phyloP scores from a whole-genome alignment of 2,797 vertebrate species.

The Dendrocincla tyrannina region DNA sequence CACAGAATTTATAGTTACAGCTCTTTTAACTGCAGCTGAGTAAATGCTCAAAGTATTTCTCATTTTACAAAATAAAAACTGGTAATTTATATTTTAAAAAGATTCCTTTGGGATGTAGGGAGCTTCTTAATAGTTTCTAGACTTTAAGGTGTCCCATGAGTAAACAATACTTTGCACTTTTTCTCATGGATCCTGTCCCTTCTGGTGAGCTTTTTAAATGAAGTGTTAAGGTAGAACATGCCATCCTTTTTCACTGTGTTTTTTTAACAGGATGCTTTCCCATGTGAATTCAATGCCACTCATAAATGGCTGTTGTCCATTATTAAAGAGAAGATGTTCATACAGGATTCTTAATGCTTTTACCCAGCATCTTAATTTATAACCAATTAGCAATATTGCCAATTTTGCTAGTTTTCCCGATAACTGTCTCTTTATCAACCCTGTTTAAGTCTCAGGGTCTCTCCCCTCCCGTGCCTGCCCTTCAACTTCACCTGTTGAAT shows the following conservation, averaged over 20 bases:
- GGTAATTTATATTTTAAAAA: conserved; percentile 22
- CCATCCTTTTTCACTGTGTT: conserved; percentile 17
- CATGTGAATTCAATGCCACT: conserved; percentile 1
- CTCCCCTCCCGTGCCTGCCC: neutral
- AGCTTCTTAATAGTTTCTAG: conserved; percentile 9
- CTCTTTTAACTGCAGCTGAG: neutral
- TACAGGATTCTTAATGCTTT: conserved; percentile 29
- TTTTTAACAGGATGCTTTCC: conserved; percentile 39
- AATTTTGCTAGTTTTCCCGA: neutral
- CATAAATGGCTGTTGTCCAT: neutral
- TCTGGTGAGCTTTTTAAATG: conserved; percentile 35
- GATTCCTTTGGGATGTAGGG: neutral
- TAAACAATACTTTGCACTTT: conserved; percentile 38
- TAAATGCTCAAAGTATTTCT: neutral
- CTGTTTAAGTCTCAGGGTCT: neutral
- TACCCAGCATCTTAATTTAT: neutral
- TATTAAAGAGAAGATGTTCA: conserved; percentile 24
- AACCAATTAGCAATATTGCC: neutral
- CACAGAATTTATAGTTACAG: neutral
- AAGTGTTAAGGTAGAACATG: conserved; percentile 4
- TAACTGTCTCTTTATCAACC: neutral
- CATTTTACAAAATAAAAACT: neutral
- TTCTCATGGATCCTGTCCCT: conserved; percentile 31
- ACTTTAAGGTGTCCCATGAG: conserved; percentile 7
- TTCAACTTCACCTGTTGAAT: neutral